Percentiles rank a stretch among this genome's conserved stretches.
Conservation (phyloP, 2,888 invertebrate genomes). For the Drosophila tanythrix region DNA sequence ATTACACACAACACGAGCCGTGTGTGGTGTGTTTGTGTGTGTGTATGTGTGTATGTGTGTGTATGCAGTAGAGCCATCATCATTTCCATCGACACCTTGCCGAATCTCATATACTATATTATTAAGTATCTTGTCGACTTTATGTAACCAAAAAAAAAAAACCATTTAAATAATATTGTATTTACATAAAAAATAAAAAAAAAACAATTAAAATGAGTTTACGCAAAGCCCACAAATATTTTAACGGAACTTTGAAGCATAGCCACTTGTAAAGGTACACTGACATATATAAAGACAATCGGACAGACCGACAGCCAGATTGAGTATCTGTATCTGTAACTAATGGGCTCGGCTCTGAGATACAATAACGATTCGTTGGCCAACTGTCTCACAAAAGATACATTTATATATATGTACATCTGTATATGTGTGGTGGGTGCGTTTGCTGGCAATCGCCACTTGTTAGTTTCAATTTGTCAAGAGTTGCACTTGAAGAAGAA, state of each 20-base stretch:
- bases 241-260: slow-evolving; percentile 52
- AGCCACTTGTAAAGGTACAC: slow-evolving; percentile 51
- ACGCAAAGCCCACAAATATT: slow-evolving; percentile 47
- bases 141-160: slow-evolving; percentile 62
- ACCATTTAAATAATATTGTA: slow-evolving; percentile 74
- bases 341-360: slow-evolving; percentile 50
- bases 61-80: slow-evolving; percentile 33
- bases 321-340: slow-evolving; percentile 47
- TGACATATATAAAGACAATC: slow-evolving; percentile 39
- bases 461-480: slow-evolving; percentile 76
- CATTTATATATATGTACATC: neutral
- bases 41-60: neutral
- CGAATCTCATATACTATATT: slow-evolving; percentile 70
- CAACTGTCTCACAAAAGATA: slow-evolving; percentile 1
- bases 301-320: slow-evolving; percentile 1
- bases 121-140: slow-evolving; percentile 70
- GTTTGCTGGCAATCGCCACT: slow-evolving; percentile 66
- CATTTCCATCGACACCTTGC: slow-evolving; percentile 73
- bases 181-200: slow-evolving; percentile 65
- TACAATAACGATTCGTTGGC: slow-evolving; percentile 3
- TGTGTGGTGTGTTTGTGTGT: neutral
- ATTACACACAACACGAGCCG: slow-evolving; percentile 17
- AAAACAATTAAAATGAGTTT: slow-evolving; percentile 70
- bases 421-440: slow-evolving; percentile 59
- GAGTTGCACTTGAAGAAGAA: slow-evolving; percentile 78